Evolutionary conservation across 2,113 vertebrate genomes (phyloP), one percentile per base, ranked within the genome.

Genomic region (Lontra canadensis): DNA sequence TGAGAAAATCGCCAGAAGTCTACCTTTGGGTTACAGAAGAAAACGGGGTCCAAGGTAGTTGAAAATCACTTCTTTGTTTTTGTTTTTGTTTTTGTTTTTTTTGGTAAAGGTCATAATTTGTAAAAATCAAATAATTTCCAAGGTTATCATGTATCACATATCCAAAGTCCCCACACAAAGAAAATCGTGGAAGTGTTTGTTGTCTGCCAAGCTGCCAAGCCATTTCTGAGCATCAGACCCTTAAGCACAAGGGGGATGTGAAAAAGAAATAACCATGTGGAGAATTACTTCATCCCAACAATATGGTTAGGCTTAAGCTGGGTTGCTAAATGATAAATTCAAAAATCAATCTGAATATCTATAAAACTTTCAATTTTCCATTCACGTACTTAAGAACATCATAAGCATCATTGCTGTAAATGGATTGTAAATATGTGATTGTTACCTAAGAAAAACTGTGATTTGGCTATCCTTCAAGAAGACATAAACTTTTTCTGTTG

Each of bases 71-170:
- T 61, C 44, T 76, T 7, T 71, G 21, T 42, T 59, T 52, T 7
- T 71, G 0, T 52, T 49, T 49, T 49, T 49, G 11, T 47, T 18
- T 42, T 59, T 61, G 1, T 55, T 7, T 42, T 31, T 49, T 23
- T 42, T 59, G n/a, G 11, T 55, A 88, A 93, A 97, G 61, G 34
- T 29, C 57, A 42, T 65, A 67, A 96, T 93, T 96, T 93, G 31
- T 76, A 67, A 96, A 96, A 94, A 93, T 82, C 57, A 93, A 94
- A 90, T 65, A 39, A 94, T 79, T 95, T 71, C 25, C 71, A 63
- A 67, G 88, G 47, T 76, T 71, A 89, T 83, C 88, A 83, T 47
- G 71, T 42, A 90, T 76, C 63, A 13, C 63, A 23, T 42, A 71
- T 88, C 71, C 11, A 52, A 88, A 79, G 34, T 73, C 6, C 20